Evolutionary conservation across 2,888 invertebrate species (phyloP), one percentile per base, ranked within the genome.

Genomic region (Heliconius sara): DNA sequence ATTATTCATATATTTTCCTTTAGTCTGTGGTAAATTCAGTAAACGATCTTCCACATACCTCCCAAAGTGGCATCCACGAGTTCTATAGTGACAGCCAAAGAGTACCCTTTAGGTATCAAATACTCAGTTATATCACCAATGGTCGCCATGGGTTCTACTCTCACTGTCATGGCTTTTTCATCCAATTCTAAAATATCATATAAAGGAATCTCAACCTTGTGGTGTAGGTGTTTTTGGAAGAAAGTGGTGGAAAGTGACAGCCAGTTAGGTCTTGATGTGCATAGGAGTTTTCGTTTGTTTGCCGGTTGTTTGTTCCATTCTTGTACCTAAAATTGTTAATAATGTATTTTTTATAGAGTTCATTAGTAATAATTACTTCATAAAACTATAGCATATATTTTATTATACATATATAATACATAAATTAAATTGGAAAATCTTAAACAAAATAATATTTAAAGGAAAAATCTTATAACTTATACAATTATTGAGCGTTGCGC

Each of bases 261-360:
- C 97, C 97, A 97, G 90, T 97, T 97, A 6, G 97, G 96, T 12
- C 97, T 91, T 0, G 97, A 95, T 0, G 97, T 97, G 91, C 97
- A 97, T 25, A 97, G 93, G 0, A 96, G 91, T 78, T 96, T 96
- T 9, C 95, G 91, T 1, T 95, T 87, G 67, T 88, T 83, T 12
- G 88, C 75, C 0, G 96, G 95, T 34, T 92, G 87, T 78, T 92
- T 94, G 88, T 95, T 96, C 96, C 96, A 96, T 89, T 92, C 84
- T 86, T 92, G 94, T 0, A 96, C 93, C 93, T 95, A 89, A 3
- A 86, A 85, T 77, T 43, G 10, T 68, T 39, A 30, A 27, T 12
- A 25, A 71, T 43, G 0, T 39, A 47, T 27, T 3, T 22, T 3
- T 16, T 34, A 67, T 22, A n/a, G 16, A 10, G n/a, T 16, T 13